Conservation (phyloP, 2,113 vertebrate species). For the Thermophis baileyi region DNA sequence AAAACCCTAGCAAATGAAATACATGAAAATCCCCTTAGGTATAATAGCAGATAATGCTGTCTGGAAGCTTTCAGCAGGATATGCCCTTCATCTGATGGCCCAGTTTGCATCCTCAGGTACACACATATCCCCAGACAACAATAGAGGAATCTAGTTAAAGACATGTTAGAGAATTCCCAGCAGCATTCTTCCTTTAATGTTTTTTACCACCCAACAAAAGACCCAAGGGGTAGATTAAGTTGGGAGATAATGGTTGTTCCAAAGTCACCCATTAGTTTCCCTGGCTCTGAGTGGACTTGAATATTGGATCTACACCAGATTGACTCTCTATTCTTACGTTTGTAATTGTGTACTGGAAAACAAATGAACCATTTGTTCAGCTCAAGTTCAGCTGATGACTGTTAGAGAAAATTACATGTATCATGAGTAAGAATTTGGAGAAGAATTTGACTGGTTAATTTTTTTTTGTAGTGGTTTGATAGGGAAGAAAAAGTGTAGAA, state of each 20-base stretch:
- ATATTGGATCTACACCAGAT: too few relatives aligned
- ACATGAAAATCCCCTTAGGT: background rate
- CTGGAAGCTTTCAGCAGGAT: conserved; percentile 43
- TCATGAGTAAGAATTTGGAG: background rate
- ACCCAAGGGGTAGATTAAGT: background rate
- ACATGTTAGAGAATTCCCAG: background rate
- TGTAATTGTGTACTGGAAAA: background rate
- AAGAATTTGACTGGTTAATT: background rate
- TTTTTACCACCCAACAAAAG: background rate
- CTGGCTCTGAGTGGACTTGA: background rate
- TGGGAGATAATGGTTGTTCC: background rate
- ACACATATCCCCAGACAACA: background rate
- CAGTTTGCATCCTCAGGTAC: background rate
- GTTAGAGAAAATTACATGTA: background rate
- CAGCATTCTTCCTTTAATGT: background rate
- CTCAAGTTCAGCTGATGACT: background rate
- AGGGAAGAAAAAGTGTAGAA: background rate
- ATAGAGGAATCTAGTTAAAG: background rate
- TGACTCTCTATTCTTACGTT: background rate
- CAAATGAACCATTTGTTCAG: background rate
- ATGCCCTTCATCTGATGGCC: conserved; percentile 32
- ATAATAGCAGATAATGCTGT: background rate
- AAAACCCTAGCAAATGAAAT: background rate
- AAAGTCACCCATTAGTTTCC: background rate
- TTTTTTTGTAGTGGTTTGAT: background rate